phyloP scores from a whole-genome alignment of 2,888 invertebrate species.

The Copidosoma aretas region DNA sequence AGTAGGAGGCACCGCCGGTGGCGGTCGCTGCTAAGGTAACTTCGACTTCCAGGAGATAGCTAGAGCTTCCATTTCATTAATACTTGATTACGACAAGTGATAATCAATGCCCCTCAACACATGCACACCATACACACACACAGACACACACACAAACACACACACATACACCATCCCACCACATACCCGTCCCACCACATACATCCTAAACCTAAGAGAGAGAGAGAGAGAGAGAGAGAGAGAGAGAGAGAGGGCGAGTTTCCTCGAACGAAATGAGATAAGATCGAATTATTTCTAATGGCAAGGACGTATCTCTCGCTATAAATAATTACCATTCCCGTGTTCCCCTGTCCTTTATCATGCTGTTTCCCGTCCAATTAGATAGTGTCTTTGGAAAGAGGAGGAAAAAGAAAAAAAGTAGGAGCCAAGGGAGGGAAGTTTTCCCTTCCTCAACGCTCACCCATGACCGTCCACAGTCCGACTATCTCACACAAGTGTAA shows the following conservation, averaged over 20 bases:
- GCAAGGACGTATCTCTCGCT: too few species aligned
- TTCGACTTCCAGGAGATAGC: constrained; percentile 68
- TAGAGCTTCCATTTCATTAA: constrained; percentile 62
- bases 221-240: constrained; percentile 23
- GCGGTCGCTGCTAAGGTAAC: constrained; percentile 66
- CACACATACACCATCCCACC: constrained; percentile 38
- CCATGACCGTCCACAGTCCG: not conserved
- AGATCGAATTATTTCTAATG: not conserved
- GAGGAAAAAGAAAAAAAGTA: constrained; percentile 46
- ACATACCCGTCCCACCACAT: not conserved
- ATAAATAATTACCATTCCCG: too few species aligned
- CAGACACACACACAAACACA: too few species aligned
- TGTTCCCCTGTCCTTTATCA: constrained; percentile 26
- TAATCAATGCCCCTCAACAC: constrained; percentile 54
- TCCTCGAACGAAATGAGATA: constrained; percentile 3
- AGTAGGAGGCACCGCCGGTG: constrained; percentile 67
- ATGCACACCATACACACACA: constrained; percentile 53
- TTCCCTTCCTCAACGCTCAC: not conserved
- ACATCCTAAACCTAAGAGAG: not conserved
- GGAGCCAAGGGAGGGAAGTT: not conserved
- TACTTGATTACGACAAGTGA: too few species aligned
- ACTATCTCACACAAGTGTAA: not conserved
- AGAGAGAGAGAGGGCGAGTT: not conserved
- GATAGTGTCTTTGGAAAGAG: too few species aligned
- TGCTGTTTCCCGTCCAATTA: too few species aligned